Evolutionary conservation across 2,113 vertebrate species (phyloP).

Genomic region (Nestor notabilis): DNA sequence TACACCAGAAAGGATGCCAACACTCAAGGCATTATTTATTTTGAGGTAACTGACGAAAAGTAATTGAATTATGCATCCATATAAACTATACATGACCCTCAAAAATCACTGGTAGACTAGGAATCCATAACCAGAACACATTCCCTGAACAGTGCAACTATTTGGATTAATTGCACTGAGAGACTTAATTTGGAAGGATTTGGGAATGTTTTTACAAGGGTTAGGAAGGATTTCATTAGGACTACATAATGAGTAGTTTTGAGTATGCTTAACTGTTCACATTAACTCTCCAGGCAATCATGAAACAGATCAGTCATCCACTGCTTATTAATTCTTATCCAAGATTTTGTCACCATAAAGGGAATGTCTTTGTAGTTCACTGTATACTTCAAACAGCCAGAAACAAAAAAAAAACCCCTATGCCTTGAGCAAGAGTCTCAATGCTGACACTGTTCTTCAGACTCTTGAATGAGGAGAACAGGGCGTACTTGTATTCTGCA

Average conservation of each 20-base stretch:
- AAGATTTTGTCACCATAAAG: background rate
- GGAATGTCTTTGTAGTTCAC: background rate
- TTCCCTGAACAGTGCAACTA: background rate
- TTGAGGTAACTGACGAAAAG: background rate
- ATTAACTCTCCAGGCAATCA: background rate
- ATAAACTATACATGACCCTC: background rate
- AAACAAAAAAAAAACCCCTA: background rate
- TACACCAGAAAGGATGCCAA: background rate
- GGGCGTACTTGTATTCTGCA: background rate
- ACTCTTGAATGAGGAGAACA: background rate
- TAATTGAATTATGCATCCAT: background rate
- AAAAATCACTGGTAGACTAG: background rate
- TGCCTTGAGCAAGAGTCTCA: background rate
- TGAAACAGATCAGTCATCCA: background rate
- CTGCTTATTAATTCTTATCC: background rate
- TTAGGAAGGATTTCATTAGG: constrained; percentile 41
- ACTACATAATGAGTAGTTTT: background rate
- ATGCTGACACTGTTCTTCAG: rapidly evolving
- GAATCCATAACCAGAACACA: background rate
- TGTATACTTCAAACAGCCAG: background rate
- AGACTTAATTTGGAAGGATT: constrained; percentile 38
- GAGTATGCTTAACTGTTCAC: background rate
- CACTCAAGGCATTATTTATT: background rate
- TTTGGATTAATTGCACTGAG: constrained; percentile 19
- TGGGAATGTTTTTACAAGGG: constrained; percentile 22